Evolutionary conservation across 2,113 vertebrate genomes (phyloP).

Genomic region (Motacilla alba): DNA sequence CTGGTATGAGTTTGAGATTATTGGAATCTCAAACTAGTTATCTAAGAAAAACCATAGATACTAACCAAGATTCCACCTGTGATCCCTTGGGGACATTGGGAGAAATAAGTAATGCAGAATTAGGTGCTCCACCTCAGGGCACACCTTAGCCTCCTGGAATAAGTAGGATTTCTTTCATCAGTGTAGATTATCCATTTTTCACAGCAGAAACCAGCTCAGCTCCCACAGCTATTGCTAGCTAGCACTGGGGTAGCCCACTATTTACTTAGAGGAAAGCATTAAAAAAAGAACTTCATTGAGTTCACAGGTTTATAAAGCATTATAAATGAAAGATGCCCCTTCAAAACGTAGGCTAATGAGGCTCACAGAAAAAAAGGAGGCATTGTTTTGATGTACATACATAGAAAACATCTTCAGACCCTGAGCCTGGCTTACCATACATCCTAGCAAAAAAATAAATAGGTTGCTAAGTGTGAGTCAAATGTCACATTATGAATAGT

Average conservation of each 20-base stretch:
- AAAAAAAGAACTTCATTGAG: background rate
- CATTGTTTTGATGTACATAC: slow-evolving; percentile 9
- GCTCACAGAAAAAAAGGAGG: background rate
- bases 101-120: background rate
- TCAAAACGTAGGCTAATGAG: slow-evolving; percentile 22
- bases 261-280: background rate
- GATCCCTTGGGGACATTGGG: background rate
- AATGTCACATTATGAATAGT: slow-evolving; percentile 56
- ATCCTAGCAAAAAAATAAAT: slow-evolving; percentile 67
- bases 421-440: slow-evolving; percentile 40
- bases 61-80: background rate
- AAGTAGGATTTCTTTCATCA: background rate
- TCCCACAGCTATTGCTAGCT: background rate
- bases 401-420: slow-evolving; percentile 45
- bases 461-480: slow-evolving; percentile 61
- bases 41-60: background rate
- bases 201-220: background rate
- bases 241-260: background rate
- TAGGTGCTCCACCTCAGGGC: background rate
- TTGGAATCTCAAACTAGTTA: background rate
- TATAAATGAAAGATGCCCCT: background rate
- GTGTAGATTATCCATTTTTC: background rate
- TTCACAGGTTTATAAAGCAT: slow-evolving; percentile 11
- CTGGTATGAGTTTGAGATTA: background rate
- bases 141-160: background rate